These are phyloP conservation scores for Platygyra sinensis DNA, from an alignment of 64 coral and sea anemone genomes.

Conservation along the genomic window DNA sequence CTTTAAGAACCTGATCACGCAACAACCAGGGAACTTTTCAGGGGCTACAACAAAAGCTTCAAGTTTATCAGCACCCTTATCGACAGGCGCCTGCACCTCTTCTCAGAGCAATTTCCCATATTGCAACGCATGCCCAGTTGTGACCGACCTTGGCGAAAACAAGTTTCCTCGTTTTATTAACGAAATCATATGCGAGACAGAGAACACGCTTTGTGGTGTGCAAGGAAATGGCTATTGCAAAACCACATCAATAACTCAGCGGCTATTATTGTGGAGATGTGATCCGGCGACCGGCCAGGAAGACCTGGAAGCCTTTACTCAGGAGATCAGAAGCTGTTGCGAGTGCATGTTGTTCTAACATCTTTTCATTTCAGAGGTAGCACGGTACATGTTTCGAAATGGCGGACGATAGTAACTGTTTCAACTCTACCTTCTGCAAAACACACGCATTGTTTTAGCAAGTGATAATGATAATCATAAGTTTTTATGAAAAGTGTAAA, in stretches of 20 bases:
- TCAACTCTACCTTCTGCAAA: too few relatives aligned
- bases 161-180: constrained; percentile 10
- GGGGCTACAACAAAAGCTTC: too few relatives aligned
- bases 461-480: too few relatives aligned
- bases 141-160: neutral
- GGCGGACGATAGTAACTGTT: too few relatives aligned
- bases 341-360: neutral
- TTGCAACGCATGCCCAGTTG: neutral
- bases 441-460: too few relatives aligned
- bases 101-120: neutral
- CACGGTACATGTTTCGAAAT: too few relatives aligned
- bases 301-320: neutral
- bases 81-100: neutral
- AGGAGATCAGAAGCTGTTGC: neutral
- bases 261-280: neutral
- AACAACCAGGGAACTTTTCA: neutral
- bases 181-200: neutral
- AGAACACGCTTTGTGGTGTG: neutral
- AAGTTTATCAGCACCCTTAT: neutral
- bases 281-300: neutral
- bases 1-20: constrained; percentile 1
- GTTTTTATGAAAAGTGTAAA: too few relatives aligned
- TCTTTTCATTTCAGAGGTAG: too few relatives aligned
- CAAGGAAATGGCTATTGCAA: neutral
- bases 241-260: neutral